These are phyloP conservation scores for Cybosia mesomella DNA, from an alignment of 2,888 invertebrate genomes.

Conservation along the genomic window DNA sequence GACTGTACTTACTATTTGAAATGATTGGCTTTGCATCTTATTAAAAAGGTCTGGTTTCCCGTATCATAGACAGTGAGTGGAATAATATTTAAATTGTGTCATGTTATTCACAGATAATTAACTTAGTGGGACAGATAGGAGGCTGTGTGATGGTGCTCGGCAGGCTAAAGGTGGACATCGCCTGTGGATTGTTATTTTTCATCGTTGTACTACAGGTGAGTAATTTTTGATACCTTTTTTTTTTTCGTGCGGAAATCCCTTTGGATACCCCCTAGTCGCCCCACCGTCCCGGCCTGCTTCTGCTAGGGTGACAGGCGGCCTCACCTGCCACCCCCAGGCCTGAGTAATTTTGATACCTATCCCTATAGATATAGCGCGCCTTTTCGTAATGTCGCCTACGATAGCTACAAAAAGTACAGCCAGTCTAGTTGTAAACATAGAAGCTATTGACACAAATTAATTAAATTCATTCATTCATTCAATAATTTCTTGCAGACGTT, in stretches of 20 bases:
- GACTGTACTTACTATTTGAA: too few species aligned
- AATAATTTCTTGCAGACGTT: slow-evolving; percentile 89
- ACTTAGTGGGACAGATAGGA: slow-evolving; percentile 97
- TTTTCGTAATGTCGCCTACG: too few species aligned
- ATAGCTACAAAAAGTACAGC: too few species aligned
- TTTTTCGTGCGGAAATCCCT: too few species aligned
- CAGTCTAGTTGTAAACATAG: background rate
- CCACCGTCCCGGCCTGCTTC: too few species aligned
- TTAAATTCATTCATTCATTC: background rate
- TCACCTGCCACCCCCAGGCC: too few species aligned
- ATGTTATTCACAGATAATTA: slow-evolving; percentile 86
- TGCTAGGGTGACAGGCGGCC: too few species aligned
- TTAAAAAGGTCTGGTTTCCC: background rate
- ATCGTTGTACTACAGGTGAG: slow-evolving; percentile 97
- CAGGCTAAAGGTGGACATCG: slow-evolving; percentile 95
- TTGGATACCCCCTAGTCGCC: too few species aligned
- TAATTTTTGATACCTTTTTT: background rate
- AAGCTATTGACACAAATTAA: background rate
- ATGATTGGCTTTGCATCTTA: too few species aligned
- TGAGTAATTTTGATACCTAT: too few species aligned
- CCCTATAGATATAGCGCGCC: too few species aligned
- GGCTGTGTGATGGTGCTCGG: slow-evolving; percentile 98
- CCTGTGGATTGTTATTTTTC: slow-evolving; percentile 96
- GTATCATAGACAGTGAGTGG: background rate
- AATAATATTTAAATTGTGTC: background rate